Conservation (phyloP, 2,888 invertebrate species). For the Allacma fusca region DNA sequence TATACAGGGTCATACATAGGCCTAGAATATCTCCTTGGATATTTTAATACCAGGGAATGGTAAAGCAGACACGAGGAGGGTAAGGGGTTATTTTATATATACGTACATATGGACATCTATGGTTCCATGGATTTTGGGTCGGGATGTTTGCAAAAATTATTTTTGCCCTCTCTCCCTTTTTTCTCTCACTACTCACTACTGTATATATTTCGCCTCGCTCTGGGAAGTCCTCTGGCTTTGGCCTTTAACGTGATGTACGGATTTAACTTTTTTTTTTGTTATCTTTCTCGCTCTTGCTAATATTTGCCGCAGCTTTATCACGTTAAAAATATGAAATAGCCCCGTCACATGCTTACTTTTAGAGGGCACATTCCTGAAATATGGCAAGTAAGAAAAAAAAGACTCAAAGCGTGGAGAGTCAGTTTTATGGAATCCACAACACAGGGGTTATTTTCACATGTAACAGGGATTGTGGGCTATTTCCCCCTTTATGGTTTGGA, state of each 20-base stretch:
- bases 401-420: background rate
- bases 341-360: background rate
- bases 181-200: background rate
- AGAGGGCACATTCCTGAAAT: no score
- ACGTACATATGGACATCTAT: no score
- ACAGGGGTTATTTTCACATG: background rate
- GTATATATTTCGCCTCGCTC: background rate
- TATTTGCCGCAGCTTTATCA: background rate
- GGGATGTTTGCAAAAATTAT: conserved; percentile 4
- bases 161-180: background rate
- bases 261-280: background rate
- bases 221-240: background rate
- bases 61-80: no score
- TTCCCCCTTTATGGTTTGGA: background rate
- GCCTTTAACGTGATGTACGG: background rate
- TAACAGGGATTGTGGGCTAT: no score
- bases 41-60: no score
- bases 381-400: background rate
- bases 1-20: background rate
- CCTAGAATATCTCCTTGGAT: no score
- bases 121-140: background rate
- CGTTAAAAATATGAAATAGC: background rate
- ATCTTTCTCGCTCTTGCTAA: background rate
- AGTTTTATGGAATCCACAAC: background rate
- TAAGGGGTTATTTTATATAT: no score